Base-by-base conservation (phyloP, 2,113 vertebrate genomes). In the Sula dactylatra region DNA sequence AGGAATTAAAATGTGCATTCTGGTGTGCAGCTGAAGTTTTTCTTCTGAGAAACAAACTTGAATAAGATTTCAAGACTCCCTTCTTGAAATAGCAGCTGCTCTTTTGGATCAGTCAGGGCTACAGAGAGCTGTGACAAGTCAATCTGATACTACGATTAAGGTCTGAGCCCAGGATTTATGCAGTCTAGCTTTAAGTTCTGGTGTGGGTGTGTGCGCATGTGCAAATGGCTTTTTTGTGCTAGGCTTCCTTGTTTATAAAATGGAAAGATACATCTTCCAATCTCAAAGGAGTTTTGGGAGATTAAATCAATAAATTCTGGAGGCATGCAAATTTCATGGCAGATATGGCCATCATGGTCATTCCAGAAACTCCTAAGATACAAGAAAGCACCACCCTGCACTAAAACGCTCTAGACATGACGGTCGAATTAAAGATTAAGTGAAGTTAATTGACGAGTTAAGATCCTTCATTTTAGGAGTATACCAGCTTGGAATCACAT, bases 191-290 rank as follows among this genome's bases (percentile, higher is more conserved):
- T 87, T 70, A 84, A 17, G 19, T 89, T 82, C 22, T 42, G 4
- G 5, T 20, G 8, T 2, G 1, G 7, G 10, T 45, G 26, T 6
- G 3, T 5, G 3, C 6, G 6, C n/a, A 14, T 36, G 47, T 3
- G 5, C 49, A 93, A 92, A 50, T n/a, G 13, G 22, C 31, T 93
- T 70, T 42, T 84, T 58, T 86, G 61, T 74, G 61, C 69, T 55
- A 3, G 2, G 2, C 34, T 64, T 95, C 49, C 36, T 76, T 77
- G 25, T 73, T 80, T 88, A 26, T 42, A 45, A 73, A 92, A 86
- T 16, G 12, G 56, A 54, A 76, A 52, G 26, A 62, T 62, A n/a
- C 0, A 5, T 58, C n/a, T 96, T 73, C 55, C 47, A 52, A n/a
- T 92, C 44, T 83, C 42, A 24, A 79, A 88, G 45, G 67, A n/a